Conservation (phyloP, 2,888 invertebrate genomes). For the Apomyelois bistriatella region DNA sequence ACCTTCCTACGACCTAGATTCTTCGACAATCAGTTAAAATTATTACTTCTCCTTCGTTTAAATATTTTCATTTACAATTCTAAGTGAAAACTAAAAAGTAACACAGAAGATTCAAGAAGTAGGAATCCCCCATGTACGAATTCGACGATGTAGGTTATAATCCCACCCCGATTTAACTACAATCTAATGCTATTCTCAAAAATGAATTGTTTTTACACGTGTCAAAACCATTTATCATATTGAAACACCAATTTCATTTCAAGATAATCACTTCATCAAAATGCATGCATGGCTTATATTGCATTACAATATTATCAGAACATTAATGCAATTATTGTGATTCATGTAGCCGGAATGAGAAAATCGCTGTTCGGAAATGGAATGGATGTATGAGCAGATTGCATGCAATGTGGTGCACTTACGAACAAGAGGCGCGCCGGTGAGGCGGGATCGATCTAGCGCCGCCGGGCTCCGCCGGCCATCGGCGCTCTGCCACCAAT, state of each 20-base stretch:
- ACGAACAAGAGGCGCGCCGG: constrained; percentile 50
- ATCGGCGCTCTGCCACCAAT: constrained; percentile 36
- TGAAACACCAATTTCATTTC: constrained; percentile 4
- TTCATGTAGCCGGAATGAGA: constrained; percentile 1
- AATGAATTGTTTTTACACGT: background rate
- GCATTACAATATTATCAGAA: background rate
- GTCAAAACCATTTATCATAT: background rate
- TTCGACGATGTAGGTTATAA: no score
- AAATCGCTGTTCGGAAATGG: constrained; percentile 10
- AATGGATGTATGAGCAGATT: constrained; percentile 12
- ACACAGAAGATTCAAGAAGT: no score
- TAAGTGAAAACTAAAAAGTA: no score
- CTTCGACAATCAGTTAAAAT: no score
- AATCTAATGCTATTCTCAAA: background rate
- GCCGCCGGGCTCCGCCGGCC: constrained; percentile 48
- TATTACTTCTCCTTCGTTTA: no score
- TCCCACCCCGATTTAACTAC: no score
- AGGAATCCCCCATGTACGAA: no score
- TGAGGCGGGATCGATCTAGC: constrained; percentile 68
- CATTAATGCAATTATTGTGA: constrained; percentile 7
- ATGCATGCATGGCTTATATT: background rate
- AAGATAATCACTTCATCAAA: constrained; percentile 1
- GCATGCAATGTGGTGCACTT: constrained; percentile 39
- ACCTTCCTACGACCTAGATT: no score
- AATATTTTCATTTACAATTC: no score